phyloP scores from a whole-genome alignment of 2,113 vertebrate species.

The Plestiodon gilberti region DNA sequence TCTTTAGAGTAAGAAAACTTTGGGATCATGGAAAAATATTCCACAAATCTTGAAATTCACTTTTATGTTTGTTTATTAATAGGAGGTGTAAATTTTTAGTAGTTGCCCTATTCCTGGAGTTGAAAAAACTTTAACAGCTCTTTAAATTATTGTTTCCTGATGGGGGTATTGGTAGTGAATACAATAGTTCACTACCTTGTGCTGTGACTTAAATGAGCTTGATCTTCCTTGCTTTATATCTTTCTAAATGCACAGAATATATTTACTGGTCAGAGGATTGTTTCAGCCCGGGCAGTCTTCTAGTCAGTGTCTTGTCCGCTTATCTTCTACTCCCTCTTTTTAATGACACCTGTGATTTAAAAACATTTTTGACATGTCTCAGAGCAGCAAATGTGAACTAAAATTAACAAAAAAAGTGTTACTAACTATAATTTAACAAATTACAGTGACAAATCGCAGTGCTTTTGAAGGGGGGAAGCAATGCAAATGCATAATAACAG shows the following conservation, averaged over 20 bases:
- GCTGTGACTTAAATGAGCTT: background rate
- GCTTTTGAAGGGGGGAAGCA: background rate
- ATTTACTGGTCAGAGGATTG: background rate
- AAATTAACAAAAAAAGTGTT: too few relatives aligned
- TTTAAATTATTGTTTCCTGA: background rate
- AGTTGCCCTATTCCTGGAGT: background rate
- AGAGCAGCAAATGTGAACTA: slow-evolving; percentile 29
- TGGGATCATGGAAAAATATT: background rate
- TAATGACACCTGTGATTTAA: slow-evolving; percentile 44
- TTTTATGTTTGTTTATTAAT: background rate
- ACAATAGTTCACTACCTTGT: background rate
- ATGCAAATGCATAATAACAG: background rate
- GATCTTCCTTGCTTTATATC: slow-evolving; percentile 42
- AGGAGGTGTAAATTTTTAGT: background rate
- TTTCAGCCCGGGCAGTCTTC: background rate
- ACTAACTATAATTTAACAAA: background rate
- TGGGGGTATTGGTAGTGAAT: background rate
- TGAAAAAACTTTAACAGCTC: background rate
- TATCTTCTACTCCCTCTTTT: background rate
- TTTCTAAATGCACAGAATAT: background rate
- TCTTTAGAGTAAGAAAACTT: background rate
- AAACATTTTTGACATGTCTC: background rate
- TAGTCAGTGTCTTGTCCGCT: background rate
- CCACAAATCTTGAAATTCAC: background rate
- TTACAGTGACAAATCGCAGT: background rate